A percentile compares a stretch with the other conserved stretches of the same genome.
These are phyloP conservation scores for Napeogenes sylphis DNA, from an alignment of 2,888 invertebrate genomes.

Conservation along the genomic window DNA sequence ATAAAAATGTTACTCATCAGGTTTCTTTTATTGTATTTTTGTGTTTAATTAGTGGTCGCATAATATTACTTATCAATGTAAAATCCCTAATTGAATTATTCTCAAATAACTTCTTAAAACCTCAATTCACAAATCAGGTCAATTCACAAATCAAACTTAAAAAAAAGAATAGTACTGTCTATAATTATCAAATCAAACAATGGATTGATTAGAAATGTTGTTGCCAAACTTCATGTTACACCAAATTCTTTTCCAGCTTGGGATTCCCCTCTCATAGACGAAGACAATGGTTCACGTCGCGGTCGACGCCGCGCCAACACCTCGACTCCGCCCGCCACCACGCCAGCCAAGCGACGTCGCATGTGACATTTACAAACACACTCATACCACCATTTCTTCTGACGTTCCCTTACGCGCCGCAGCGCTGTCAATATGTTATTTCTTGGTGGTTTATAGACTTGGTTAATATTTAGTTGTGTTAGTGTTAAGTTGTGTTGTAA, in stretches of 20 bases:
- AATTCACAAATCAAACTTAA: too few relatives aligned
- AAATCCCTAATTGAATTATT: too few relatives aligned
- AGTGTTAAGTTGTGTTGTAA: too few relatives aligned
- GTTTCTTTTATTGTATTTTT: too few relatives aligned
- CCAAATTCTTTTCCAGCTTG: constrained; percentile 41
- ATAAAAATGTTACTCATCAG: too few relatives aligned
- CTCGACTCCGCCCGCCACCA: constrained; percentile 61
- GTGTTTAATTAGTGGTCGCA: too few relatives aligned
- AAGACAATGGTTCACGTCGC: constrained; percentile 55
- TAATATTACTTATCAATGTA: too few relatives aligned
- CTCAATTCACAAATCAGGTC: too few relatives aligned
- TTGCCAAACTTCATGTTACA: neutral
- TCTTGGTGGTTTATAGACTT: constrained; percentile 16
- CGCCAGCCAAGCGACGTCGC: constrained; percentile 62
- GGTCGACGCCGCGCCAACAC: constrained; percentile 62
- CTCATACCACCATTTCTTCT: constrained; percentile 61
- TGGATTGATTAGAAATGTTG: too few relatives aligned
- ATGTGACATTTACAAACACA: constrained; percentile 56
- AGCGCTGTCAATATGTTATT: constrained; percentile 26
- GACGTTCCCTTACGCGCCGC: constrained; percentile 36
- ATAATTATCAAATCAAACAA: too few relatives aligned
- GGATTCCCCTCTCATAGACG: constrained; percentile 61
- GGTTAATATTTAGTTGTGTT: neutral
- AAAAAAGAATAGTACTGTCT: too few relatives aligned
- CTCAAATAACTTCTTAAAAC: too few relatives aligned